Evolutionary conservation across 2,113 vertebrate genomes (phyloP).

Genomic region (Recurvirostra avosetta): DNA sequence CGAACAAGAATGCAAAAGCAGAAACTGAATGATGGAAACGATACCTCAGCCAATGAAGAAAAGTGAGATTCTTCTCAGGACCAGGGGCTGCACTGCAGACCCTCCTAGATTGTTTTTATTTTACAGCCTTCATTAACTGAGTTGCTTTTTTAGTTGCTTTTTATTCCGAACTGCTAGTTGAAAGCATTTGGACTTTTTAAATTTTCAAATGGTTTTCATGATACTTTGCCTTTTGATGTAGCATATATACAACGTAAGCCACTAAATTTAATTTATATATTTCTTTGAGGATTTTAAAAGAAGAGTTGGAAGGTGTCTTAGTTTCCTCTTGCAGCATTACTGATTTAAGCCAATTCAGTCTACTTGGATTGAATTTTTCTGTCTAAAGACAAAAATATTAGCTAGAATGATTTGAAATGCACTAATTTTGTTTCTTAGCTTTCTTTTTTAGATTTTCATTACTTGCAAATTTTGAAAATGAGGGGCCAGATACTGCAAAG

Average conservation of each 20-base stretch:
- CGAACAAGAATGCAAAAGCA: constrained; percentile 94
- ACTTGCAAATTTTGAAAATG: constrained; percentile 40
- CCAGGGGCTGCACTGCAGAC: neutral
- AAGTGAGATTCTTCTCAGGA: constrained; percentile 69
- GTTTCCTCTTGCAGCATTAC: constrained; percentile 53
- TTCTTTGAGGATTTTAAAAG: constrained; percentile 60
- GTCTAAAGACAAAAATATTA: constrained; percentile 30
- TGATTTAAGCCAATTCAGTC: constrained; percentile 24
- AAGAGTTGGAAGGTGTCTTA: constrained; percentile 41
- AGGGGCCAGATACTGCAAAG: neutral
- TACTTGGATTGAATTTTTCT: constrained; percentile 25
- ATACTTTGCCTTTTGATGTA: constrained; percentile 66
- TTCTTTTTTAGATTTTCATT: constrained; percentile 47
- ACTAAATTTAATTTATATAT: constrained; percentile 78
- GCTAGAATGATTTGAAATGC: constrained; percentile 59
- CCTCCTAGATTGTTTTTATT: neutral
- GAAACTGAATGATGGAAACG: constrained; percentile 86
- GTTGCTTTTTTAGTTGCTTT: constrained; percentile 59
- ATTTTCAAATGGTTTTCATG: constrained; percentile 4
- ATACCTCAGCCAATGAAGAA: constrained; percentile 78
- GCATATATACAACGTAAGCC: constrained; percentile 64
- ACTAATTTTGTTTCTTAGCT: constrained; percentile 59
- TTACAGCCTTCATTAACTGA: constrained; percentile 8
- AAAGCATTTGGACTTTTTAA: constrained; percentile 22
- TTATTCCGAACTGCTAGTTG: constrained; percentile 32